Evolutionary conservation across 2,113 vertebrate genomes (phyloP).

Genomic region (Dicrurus megarhynchus): DNA sequence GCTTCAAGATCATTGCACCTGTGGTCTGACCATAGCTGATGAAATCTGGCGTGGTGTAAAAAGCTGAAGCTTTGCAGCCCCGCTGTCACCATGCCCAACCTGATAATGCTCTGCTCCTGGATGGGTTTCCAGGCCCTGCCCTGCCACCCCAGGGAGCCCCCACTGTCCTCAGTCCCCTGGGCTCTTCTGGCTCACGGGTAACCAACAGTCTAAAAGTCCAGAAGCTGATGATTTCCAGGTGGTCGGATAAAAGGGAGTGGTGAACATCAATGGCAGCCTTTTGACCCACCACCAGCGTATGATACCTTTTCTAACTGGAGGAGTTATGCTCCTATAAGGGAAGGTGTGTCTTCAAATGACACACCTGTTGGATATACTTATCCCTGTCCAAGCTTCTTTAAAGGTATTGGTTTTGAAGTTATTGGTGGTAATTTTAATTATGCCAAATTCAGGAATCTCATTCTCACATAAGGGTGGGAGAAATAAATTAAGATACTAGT

Average conservation of each 20-base stretch:
- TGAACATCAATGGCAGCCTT: neutral
- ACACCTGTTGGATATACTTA: neutral
- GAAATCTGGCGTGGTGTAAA: neutral
- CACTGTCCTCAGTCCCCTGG: fast-evolving
- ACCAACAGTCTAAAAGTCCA: neutral
- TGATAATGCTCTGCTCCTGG: neutral
- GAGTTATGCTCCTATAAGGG: fast-evolving
- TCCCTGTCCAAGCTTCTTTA: neutral
- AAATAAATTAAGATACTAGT: neutral
- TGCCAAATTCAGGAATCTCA: neutral
- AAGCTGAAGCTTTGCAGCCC: neutral
- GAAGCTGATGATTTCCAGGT: neutral
- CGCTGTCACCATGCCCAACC: neutral
- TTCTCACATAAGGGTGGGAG: neutral
- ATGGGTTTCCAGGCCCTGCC: neutral
- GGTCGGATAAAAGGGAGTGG: neutral
- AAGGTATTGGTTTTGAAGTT: neutral
- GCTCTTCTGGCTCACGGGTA: fast-evolving
- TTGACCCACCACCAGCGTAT: neutral
- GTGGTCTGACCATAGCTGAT: neutral
- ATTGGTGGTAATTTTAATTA: neutral
- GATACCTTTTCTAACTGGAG: neutral
- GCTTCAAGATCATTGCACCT: neutral
- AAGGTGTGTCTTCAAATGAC: neutral
- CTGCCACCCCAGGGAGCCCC: fast-evolving